A percentile compares a stretch with the other conserved stretches of the same genome.
phyloP scores from a whole-genome alignment of 2,113 vertebrate genomes.

The Melanostigma gelatinosum region DNA sequence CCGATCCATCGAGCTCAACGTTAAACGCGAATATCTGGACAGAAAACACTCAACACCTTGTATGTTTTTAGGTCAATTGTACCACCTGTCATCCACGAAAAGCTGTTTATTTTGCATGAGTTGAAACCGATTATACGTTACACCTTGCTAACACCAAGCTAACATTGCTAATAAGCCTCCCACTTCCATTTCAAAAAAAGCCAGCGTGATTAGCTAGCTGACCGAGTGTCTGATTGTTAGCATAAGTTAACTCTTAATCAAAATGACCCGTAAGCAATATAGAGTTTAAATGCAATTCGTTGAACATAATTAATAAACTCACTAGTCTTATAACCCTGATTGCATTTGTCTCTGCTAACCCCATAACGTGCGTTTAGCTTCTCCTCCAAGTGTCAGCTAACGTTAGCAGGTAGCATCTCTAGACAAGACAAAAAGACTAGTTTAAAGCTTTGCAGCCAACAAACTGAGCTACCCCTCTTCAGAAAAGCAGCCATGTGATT shows the following conservation, averaged over 20 bases:
- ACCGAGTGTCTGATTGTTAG: neutral
- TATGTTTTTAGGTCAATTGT: neutral
- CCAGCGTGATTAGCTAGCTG: constrained; percentile 34
- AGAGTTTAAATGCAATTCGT: no score
- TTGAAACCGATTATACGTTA: neutral
- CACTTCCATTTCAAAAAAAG: constrained; percentile 52
- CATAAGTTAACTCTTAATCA: neutral
- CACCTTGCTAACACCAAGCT: constrained; percentile 35
- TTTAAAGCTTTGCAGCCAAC: neutral
- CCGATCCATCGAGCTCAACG: constrained; percentile 44
- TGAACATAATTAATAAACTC: no score
- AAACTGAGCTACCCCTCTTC: neutral
- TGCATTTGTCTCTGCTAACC: neutral
- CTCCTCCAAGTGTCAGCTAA: constrained; percentile 49
- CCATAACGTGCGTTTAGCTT: constrained; percentile 42
- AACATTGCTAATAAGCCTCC: constrained; percentile 37
- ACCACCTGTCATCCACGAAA: neutral
- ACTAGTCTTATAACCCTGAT: neutral
- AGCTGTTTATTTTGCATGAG: neutral
- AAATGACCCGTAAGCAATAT: no score
- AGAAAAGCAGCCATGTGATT: neutral
- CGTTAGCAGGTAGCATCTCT: constrained; percentile 26
- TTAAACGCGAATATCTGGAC: neutral
- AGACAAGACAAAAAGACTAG: constrained; percentile 4
- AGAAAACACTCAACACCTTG: neutral